phyloP scores from a whole-genome alignment of 2,113 vertebrate genomes.

The Neomonachus schauinslandi region DNA sequence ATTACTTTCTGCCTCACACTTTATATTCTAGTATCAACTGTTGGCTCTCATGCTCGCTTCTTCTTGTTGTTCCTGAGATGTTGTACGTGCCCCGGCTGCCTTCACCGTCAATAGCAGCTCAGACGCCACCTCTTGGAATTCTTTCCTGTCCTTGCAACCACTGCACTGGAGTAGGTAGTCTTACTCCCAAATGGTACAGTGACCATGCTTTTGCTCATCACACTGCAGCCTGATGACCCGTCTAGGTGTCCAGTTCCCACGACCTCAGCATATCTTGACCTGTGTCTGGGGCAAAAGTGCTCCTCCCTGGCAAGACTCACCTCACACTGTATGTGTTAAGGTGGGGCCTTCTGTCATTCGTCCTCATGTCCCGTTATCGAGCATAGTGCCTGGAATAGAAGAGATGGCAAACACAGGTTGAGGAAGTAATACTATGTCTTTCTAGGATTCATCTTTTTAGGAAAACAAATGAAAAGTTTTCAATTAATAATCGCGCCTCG shows the following conservation, averaged over 20 bases:
- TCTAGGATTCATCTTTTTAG: background rate
- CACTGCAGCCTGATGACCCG: background rate
- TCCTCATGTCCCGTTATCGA: background rate
- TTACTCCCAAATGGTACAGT: background rate
- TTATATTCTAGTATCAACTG: background rate
- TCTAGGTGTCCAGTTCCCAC: background rate
- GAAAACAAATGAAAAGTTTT: background rate
- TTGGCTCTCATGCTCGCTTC: background rate
- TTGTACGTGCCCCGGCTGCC: background rate
- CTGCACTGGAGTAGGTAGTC: background rate
- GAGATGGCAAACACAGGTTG: background rate
- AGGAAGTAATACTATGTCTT: background rate
- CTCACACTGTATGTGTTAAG: background rate
- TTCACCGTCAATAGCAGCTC: background rate
- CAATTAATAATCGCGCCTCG: no score
- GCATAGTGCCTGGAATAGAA: background rate
- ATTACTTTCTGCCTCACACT: background rate
- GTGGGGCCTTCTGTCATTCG: background rate
- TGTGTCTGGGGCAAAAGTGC: background rate
- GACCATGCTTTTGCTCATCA: background rate
- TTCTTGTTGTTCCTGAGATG: background rate
- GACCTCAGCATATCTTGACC: background rate
- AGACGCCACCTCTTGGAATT: background rate
- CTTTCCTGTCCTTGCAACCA: background rate
- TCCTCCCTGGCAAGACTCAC: background rate